phyloP scores from a whole-genome alignment of 2,888 invertebrate genomes.

The Drosophila nigricruria region DNA sequence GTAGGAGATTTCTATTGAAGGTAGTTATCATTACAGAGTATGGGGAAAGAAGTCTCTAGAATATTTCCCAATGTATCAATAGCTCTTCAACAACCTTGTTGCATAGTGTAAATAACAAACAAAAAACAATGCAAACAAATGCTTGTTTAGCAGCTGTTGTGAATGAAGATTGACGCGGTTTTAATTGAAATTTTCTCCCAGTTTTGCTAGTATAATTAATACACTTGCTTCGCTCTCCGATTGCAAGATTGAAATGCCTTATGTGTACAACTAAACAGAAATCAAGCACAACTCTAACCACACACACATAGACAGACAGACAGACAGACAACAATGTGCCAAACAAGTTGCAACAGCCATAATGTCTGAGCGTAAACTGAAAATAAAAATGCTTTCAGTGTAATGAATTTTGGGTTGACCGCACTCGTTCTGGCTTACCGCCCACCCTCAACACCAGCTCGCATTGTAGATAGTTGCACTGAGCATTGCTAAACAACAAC shows the following conservation, averaged over 20 bases:
- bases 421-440: conserved; percentile 9
- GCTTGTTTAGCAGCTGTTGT: conserved; percentile 3
- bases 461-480: conserved; percentile 22
- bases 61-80: no score
- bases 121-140: not conserved
- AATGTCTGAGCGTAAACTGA: conserved; percentile 29
- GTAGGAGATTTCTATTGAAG: not conserved
- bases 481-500: conserved; percentile 10
- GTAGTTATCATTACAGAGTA: not conserved
- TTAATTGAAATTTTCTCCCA: conserved; percentile 44
- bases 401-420: conserved; percentile 63
- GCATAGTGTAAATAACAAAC: not conserved
- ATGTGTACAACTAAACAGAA: conserved; percentile 4
- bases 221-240: not conserved
- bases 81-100: no score
- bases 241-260: conserved; percentile 25
- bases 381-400: conserved; percentile 74
- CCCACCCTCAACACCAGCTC: conserved; percentile 18
- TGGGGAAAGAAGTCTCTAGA: not conserved
- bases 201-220: conserved; percentile 17
- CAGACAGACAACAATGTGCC: conserved; percentile 23
- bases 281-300: conserved; percentile 20
- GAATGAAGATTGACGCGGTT: conserved; percentile 36
- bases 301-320: not conserved
- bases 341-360: conserved; percentile 29